Evolutionary conservation across 2,797 vertebrate genomes (phyloP).

Genomic region (Mormyrops attenuatus): DNA sequence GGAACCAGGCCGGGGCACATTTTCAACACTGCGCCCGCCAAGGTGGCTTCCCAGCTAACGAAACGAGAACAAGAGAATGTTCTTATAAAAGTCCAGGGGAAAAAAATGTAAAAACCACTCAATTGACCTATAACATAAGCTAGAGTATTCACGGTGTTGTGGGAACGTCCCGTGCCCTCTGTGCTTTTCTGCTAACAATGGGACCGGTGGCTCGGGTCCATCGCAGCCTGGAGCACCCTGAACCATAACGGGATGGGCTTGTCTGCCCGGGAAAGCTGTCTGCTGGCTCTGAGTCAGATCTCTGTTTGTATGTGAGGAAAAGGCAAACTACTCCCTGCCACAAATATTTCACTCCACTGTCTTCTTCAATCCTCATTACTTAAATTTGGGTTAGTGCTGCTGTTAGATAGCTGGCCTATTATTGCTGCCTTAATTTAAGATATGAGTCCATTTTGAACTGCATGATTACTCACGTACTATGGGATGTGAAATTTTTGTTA

Average conservation of each 20-base stretch:
- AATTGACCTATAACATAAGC: neutral
- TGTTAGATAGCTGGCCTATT: too few relatives aligned
- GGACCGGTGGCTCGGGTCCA: neutral
- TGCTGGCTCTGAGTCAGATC: neutral
- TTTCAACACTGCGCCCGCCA: slow-evolving; percentile 37
- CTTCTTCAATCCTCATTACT: neutral
- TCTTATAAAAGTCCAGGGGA: neutral
- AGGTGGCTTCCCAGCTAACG: slow-evolving; percentile 27
- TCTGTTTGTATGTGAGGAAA: neutral
- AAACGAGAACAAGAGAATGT: neutral
- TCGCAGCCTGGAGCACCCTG: neutral
- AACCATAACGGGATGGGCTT: neutral
- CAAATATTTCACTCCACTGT: neutral
- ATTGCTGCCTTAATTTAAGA: neutral
- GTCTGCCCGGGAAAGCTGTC: neutral
- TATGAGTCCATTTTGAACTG: neutral
- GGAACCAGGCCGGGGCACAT: slow-evolving; percentile 33
- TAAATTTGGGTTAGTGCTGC: neutral
- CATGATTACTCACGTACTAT: neutral
- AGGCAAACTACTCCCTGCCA: neutral
- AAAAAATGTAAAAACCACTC: neutral
- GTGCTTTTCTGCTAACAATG: neutral
- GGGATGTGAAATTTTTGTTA: neutral
- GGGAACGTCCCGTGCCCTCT: neutral
- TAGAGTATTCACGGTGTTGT: neutral